Evolutionary conservation across 92 coral and sea anemone genomes (phyloP).

Genomic region (Scolanthus callimorphus): DNA sequence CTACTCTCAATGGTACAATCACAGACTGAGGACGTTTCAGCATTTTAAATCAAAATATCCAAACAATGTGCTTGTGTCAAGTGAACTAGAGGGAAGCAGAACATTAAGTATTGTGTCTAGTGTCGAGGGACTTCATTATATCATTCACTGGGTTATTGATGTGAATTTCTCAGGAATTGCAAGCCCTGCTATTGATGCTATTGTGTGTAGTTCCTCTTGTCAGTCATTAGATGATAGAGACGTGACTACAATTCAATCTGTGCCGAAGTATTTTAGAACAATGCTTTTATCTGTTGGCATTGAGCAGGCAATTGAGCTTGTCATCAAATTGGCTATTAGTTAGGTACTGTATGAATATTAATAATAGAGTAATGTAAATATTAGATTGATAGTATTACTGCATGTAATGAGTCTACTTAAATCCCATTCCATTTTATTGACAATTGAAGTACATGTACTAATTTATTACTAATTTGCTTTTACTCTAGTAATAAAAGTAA

Average conservation of each 20-base stretch:
- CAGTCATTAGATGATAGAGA: constrained; percentile 3
- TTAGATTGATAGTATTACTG: too few relatives aligned
- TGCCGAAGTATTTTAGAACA: constrained; percentile 69
- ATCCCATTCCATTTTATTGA: too few relatives aligned
- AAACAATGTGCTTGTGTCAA: constrained; percentile 39
- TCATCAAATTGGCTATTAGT: constrained; percentile 20
- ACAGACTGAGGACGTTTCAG: constrained; percentile 63
- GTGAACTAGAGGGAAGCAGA: constrained; percentile 38
- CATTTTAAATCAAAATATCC: constrained; percentile 81
- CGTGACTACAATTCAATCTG: constrained; percentile 24
- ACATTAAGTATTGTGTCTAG: constrained; percentile 39
- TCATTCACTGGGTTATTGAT: constrained; percentile 63
- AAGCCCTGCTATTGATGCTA: constrained; percentile 55
- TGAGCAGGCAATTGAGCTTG: constrained; percentile 81
- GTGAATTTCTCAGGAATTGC: constrained; percentile 40
- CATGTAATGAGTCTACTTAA: too few relatives aligned
- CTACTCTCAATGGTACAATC: constrained; percentile 60
- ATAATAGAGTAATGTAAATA: too few relatives aligned
- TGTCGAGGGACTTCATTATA: constrained; percentile 45
- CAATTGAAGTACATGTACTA: too few relatives aligned
- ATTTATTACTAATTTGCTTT: too few relatives aligned
- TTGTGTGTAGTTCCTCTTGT: constrained; percentile 16
- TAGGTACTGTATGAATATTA: too few relatives aligned
- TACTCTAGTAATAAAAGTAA: too few relatives aligned
- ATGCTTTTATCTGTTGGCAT: constrained; percentile 75